Conservation (phyloP, 2,113 vertebrate genomes). For the Motacilla alba region DNA sequence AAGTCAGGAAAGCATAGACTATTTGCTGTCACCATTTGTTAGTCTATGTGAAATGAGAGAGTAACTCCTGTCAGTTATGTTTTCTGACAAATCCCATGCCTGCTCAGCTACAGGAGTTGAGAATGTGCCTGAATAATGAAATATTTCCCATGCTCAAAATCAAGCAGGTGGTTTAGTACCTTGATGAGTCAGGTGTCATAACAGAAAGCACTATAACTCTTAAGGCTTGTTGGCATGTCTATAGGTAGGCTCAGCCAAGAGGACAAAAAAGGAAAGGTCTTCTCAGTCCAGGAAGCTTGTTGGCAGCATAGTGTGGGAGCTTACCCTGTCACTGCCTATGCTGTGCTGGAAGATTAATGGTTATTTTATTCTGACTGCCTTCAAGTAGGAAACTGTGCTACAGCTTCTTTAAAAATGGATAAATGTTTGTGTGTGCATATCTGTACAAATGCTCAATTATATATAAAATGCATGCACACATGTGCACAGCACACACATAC, state of each 20-base stretch:
- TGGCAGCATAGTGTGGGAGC: slow-evolving; percentile 14
- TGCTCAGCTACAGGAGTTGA: neutral
- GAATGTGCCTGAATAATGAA: neutral
- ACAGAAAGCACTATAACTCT: slow-evolving; percentile 23
- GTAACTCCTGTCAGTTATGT: neutral
- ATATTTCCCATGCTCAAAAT: neutral
- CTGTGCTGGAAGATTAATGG: slow-evolving; percentile 23
- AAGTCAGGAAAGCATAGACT: neutral
- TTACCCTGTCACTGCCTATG: slow-evolving; percentile 19
- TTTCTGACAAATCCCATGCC: neutral
- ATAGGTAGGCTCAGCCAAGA: slow-evolving; percentile 24
- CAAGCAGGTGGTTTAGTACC: slow-evolving; percentile 7
- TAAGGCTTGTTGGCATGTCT: slow-evolving; percentile 36
- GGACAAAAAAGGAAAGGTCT: slow-evolving; percentile 3
- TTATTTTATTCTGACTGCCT: slow-evolving; percentile 1
- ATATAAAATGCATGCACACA: neutral
- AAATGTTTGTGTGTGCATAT: neutral
- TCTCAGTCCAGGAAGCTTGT: slow-evolving; percentile 19
- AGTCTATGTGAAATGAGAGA: neutral
- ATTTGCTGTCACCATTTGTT: neutral
- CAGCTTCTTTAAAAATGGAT: neutral
- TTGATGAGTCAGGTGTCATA: slow-evolving; percentile 33
- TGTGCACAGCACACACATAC: neutral
- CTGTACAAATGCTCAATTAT: neutral
- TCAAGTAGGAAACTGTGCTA: neutral